phyloP scores from a whole-genome alignment of 1,140 invertebrate species.

The Megalopta genalis region DNA sequence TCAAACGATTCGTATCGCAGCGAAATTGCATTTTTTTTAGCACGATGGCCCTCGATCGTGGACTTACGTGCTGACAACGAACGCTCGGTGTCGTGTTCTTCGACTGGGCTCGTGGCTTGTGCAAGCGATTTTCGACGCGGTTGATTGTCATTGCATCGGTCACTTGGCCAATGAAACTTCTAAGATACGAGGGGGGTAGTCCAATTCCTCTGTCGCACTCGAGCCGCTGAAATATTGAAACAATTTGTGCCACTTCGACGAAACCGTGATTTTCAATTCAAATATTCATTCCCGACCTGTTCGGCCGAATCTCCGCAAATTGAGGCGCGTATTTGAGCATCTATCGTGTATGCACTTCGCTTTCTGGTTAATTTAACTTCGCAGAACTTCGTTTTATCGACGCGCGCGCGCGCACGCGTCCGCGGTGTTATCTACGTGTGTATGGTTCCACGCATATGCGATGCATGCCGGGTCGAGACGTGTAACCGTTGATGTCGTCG shows the following conservation, averaged over 20 bases:
- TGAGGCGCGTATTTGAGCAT: background rate
- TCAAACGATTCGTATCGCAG: background rate
- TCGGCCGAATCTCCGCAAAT: background rate
- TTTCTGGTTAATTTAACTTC: background rate
- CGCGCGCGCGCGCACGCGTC: background rate
- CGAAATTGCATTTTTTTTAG: background rate
- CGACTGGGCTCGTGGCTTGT: background rate
- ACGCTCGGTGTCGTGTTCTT: conserved; percentile 26
- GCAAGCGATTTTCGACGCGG: conserved; percentile 25
- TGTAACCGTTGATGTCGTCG: background rate
- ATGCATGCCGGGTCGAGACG: background rate
- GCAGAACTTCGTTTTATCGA: background rate
- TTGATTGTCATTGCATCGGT: background rate
- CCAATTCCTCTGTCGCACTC: background rate
- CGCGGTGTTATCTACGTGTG: conserved; percentile 2
- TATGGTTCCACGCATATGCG: background rate
- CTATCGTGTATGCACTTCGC: background rate
- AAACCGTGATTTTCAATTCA: background rate
- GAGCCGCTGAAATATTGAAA: background rate
- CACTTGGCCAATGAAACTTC: background rate
- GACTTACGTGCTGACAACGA: conserved; percentile 40
- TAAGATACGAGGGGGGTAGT: background rate
- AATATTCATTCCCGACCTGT: background rate
- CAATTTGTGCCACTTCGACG: background rate
- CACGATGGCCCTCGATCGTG: background rate